Percentiles rank a stretch among this genome's conserved stretches.
Conservation (phyloP, 2,888 invertebrate species). For the Eugnorisma glareosa region DNA sequence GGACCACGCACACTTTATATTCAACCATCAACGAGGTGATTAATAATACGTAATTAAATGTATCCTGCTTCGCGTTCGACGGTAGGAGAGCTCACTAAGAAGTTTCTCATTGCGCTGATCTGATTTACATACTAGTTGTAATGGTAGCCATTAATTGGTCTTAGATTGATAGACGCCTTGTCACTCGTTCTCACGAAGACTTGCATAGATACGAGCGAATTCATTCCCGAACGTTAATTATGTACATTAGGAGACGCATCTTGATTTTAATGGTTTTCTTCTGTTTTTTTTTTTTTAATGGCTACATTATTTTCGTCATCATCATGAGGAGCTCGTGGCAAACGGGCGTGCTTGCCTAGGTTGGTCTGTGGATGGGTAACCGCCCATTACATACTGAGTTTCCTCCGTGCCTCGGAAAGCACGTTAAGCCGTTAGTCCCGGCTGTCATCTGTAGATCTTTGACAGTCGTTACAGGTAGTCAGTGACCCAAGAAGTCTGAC, state of each 20-base stretch:
- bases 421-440: no score
- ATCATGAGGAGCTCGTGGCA: no score
- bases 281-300: no score
- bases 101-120: conserved; percentile 63
- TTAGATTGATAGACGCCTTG: conserved; percentile 67
- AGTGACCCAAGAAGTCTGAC: no score
- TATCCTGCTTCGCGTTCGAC: conserved; percentile 69
- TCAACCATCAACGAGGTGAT: conserved; percentile 73
- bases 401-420: no score
- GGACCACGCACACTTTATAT: conserved; percentile 67
- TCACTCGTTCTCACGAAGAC: conserved; percentile 55
- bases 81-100: conserved; percentile 49
- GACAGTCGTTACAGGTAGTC: no score
- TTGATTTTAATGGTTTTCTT: conserved; percentile 39
- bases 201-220: conserved; percentile 44
- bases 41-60: conserved; percentile 76
- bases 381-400: no score
- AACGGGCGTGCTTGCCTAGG: no score
- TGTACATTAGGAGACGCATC: conserved; percentile 29
- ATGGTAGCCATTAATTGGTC: conserved; percentile 68
- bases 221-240: conserved; percentile 32
- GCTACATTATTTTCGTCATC: conserved; percentile 26
- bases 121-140: conserved; percentile 73
- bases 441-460: no score
- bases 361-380: no score